Percentiles rank a stretch among this genome's conserved stretches.
Evolutionary conservation across 2,888 invertebrate genomes (phyloP).

Genomic region (Cephus runcator): DNA sequence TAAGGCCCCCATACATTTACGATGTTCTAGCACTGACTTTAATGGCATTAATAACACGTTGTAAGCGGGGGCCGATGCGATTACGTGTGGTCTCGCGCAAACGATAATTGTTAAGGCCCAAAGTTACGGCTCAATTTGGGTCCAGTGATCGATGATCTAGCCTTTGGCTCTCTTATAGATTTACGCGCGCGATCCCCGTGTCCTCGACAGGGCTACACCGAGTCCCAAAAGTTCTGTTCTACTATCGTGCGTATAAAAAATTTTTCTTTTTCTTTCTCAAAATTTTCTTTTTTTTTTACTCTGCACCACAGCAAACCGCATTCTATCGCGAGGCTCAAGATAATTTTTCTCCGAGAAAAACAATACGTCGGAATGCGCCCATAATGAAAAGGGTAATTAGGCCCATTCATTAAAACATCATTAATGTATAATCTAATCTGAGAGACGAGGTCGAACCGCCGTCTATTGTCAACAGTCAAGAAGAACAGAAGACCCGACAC

Average conservation of each 20-base stretch:
- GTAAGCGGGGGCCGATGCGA: slow-evolving; percentile 25
- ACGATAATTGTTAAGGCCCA: slow-evolving; percentile 15
- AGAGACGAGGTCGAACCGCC: background rate
- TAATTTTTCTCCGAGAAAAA: slow-evolving; percentile 10
- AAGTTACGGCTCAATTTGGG: slow-evolving; percentile 30
- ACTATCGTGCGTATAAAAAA: no score
- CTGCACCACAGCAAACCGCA: background rate
- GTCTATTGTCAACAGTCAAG: no score
- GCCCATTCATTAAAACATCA: slow-evolving; percentile 21
- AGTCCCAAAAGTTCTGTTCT: no score
- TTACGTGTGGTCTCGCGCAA: slow-evolving; percentile 20
- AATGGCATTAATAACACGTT: slow-evolving; percentile 35
- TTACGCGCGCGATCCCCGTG: background rate
- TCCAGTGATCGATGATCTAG: slow-evolving; percentile 22
- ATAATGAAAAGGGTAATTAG: slow-evolving; percentile 18
- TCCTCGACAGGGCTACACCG: background rate
- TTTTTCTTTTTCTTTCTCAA: background rate
- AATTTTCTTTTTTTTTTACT: background rate
- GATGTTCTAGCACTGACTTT: background rate
- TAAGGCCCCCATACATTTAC: no score
- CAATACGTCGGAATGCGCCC: no score
- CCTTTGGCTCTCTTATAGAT: slow-evolving; percentile 16
- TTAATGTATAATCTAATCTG: slow-evolving; percentile 12
- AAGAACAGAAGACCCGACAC: no score
- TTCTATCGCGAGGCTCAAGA: slow-evolving; percentile 12